Evolutionary conservation across 1,140 invertebrate species (phyloP).

Genomic region (Helicoverpa zea): DNA sequence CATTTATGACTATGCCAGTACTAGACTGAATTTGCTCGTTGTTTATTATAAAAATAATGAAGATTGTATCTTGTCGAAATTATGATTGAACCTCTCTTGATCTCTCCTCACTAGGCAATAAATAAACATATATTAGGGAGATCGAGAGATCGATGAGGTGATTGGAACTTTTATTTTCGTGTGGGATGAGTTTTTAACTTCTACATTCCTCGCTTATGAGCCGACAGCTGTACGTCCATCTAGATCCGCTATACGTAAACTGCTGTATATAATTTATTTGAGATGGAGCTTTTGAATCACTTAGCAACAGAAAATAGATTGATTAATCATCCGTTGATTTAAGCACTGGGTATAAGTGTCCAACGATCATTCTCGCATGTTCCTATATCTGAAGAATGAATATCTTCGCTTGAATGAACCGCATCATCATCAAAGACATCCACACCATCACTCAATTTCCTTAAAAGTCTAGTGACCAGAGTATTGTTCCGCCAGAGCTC

Average conservation of each 20-base stretch:
- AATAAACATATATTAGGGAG: too few species aligned
- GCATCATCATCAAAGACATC: too few species aligned
- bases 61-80: conserved; percentile 3
- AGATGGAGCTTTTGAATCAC: background rate
- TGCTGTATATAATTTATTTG: background rate
- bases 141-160: conserved; percentile 13
- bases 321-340: background rate
- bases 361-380: background rate
- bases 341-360: background rate
- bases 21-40: background rate
- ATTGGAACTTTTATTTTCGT: background rate
- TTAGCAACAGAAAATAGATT: background rate
- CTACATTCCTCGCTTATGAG: conserved; percentile 23
- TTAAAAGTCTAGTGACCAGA: background rate
- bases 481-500: background rate
- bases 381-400: too few species aligned
- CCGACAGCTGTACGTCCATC: background rate
- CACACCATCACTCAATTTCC: background rate
- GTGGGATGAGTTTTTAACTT: conserved; percentile 15
- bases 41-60: conserved; percentile 30
- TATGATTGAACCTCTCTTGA: background rate
- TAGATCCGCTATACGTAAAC: conserved; percentile 3
- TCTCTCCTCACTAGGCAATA: background rate
- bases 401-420: too few species aligned
- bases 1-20: conserved; percentile 9